A percentile compares a stretch with the other conserved stretches of the same genome.
phyloP scores from a whole-genome alignment of 2,797 vertebrate species.

The Sebastes variabilis region DNA sequence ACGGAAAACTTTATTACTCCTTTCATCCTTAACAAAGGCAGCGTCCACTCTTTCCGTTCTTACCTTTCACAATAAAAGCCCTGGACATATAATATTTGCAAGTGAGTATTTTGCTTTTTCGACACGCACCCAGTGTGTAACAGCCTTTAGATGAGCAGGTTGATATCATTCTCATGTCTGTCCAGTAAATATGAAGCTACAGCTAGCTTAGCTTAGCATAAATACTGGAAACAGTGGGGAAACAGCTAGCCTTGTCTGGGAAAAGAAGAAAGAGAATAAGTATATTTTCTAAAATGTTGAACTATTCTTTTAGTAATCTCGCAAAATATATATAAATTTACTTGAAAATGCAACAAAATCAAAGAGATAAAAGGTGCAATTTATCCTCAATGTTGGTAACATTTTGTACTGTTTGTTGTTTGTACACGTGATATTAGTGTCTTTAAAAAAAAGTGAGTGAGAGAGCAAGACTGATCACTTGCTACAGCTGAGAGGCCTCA shows the following conservation, averaged over 20 bases:
- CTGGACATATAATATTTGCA: too few species aligned
- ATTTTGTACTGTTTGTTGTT: background rate
- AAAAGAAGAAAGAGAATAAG: background rate
- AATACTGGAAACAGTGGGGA: background rate
- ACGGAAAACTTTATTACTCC: too few species aligned
- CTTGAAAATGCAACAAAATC: background rate
- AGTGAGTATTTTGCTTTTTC: too few species aligned
- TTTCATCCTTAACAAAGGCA: too few species aligned
- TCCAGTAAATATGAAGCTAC: background rate
- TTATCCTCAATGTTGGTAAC: background rate
- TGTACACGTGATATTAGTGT: background rate
- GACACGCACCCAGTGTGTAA: too few species aligned
- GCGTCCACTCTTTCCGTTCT: too few species aligned
- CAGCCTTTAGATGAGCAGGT: background rate
- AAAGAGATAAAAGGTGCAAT: background rate
- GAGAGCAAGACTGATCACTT: background rate
- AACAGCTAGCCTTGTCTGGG: too few species aligned
- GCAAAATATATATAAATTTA: background rate
- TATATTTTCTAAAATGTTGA: background rate
- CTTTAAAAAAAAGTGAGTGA: background rate
- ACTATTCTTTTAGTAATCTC: rapidly evolving
- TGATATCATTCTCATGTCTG: background rate
- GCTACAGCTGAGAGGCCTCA: background rate
- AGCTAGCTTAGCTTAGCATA: background rate
- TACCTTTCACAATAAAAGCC: too few species aligned